A percentile compares a stretch with the other conserved stretches of the same genome.
phyloP scores from a whole-genome alignment of 2,888 invertebrate genomes.

The Diaprepes abbreviatus region DNA sequence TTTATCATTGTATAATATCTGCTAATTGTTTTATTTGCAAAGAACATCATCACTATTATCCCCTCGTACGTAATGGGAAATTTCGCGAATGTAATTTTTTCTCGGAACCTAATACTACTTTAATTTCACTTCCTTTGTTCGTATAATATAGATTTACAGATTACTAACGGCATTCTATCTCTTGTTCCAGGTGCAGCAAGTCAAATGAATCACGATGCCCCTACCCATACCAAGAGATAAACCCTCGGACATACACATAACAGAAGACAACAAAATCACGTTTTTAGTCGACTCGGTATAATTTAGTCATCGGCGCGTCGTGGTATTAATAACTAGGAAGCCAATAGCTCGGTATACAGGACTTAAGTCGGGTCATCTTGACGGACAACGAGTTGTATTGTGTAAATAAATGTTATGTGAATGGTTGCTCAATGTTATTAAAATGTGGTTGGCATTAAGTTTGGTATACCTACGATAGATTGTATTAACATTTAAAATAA shows the following conservation, averaged over 20 bases:
- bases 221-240: constrained; percentile 41
- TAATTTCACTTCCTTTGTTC: constrained; percentile 26
- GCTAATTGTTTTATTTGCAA: too few species aligned
- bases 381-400: constrained; percentile 20
- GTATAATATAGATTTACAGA: not conserved
- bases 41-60: not conserved
- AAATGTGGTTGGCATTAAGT: constrained; percentile 15
- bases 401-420: constrained; percentile 12
- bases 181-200: constrained; percentile 47
- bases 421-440: constrained; percentile 4
- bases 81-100: not conserved
- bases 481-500: too few species aligned
- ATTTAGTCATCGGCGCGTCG: constrained; percentile 43
- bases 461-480: not conserved
- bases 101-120: constrained; percentile 1
- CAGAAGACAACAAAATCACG: constrained; percentile 44
- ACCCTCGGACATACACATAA: constrained; percentile 30
- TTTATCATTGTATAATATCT: too few species aligned
- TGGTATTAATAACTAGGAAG: constrained; percentile 36
- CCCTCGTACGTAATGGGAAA: not conserved
- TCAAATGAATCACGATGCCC: constrained; percentile 40
- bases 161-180: constrained; percentile 21
- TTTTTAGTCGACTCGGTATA: constrained; percentile 43
- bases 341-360: constrained; percentile 22
- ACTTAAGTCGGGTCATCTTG: constrained; percentile 30